Evolutionary conservation across 2,797 vertebrate species (phyloP), one percentile per base, ranked within the genome.

Genomic region (Siniperca scherzeri): DNA sequence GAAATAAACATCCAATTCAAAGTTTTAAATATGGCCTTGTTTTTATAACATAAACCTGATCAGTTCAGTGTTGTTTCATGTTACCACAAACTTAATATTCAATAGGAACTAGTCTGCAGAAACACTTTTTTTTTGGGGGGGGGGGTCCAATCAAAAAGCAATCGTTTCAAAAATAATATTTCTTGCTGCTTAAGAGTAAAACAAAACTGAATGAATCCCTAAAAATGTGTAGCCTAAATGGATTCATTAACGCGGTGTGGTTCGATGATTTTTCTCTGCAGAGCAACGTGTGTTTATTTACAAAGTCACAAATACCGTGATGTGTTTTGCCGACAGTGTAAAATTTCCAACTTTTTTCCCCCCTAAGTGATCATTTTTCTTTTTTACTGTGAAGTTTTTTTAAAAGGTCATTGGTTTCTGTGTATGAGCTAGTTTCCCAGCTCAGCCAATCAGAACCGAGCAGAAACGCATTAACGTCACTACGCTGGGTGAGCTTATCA

Each of bases 381-480:
- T 38, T 25, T 16, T 19, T 9, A 21, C 10, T 33, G n/a, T 33
- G 0, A 66, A 25, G 13, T 59, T 14, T 59, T 33, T 46, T 44
- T 44, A 13, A 40, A 53, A 42, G 6, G 2, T 65, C 0, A 3
- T 46, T 6, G 3, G 2, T 74, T 48, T 52, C 7, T 44, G 25
- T 68, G 55, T 5, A 46, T 64, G 22, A 1, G 6, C 2, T 36
- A 16, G 36, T 67, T 56, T 6, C 52, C 36, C 61, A 42, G 19
- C n/a, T 60, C 61, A 44, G 48, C 62, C 38, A 82, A 77, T 67
- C 53, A 72, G 61, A 76, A 33, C 17, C 0, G 14, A 50, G 42
- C 38, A 40, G 6, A n/a, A 22, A 5, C 13, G 1, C 11, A 14
- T 62, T 40, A 22, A 36, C 8, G 1, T 17, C 16, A n/a, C 19